Percentiles rank a stretch among this genome's conserved stretches.
Evolutionary conservation across 2,797 vertebrate species (phyloP).

Genomic region (Dallia pectoralis): DNA sequence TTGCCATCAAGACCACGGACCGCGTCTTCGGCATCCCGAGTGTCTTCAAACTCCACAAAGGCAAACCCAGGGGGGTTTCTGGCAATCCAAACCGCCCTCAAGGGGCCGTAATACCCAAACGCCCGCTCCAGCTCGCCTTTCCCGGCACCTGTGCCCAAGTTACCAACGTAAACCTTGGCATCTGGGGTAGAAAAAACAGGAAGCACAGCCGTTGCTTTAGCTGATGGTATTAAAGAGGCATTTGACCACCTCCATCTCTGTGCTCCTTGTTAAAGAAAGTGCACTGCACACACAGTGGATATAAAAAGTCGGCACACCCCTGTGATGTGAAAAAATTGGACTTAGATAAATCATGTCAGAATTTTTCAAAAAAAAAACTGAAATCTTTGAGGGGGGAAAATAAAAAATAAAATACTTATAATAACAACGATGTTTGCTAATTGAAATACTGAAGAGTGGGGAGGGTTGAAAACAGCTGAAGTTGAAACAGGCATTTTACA

Average conservation of each 20-base stretch:
- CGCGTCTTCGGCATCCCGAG: conserved; percentile 81
- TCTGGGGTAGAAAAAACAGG: conserved; percentile 56
- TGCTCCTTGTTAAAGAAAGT: neutral
- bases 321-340: no score
- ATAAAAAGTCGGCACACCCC: no score
- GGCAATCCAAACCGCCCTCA: conserved; percentile 88
- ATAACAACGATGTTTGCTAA: no score
- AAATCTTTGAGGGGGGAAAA: no score
- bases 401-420: no score
- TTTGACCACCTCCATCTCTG: neutral
- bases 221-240: neutral
- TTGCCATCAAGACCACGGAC: conserved; percentile 79
- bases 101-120: conserved; percentile 85
- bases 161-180: conserved; percentile 84
- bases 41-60: conserved; percentile 82
- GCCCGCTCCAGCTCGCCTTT: conserved; percentile 87
- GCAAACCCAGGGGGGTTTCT: conserved; percentile 86
- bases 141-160: conserved; percentile 85
- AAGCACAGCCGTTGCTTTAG: neutral
- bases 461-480: no score
- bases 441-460: no score
- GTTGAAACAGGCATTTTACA: no score
- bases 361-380: no score
- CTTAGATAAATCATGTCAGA: no score
- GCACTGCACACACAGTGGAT: neutral